Percentiles rank a stretch among this genome's conserved stretches.
Conservation (phyloP, 1,140 invertebrate species). For the Chrysomallon squamiferum region DNA sequence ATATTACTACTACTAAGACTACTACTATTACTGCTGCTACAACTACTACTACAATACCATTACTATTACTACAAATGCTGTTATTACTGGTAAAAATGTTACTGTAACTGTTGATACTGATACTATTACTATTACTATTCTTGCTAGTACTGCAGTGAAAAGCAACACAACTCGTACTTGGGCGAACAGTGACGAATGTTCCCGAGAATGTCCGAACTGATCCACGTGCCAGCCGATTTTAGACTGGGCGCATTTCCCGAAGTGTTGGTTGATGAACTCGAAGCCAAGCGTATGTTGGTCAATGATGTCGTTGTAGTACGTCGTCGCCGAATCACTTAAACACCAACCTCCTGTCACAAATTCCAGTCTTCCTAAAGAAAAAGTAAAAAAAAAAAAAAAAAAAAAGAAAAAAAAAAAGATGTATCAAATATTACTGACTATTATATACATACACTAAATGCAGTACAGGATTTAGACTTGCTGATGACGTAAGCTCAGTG, state of each 20-base stretch:
- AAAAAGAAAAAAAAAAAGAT: neutral
- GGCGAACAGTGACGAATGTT: slow-evolving; percentile 79
- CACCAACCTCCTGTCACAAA: slow-evolving; percentile 83
- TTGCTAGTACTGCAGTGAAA: no score
- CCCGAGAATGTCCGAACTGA: slow-evolving; percentile 90
- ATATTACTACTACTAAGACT: no score
- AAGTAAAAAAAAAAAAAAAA: neutral
- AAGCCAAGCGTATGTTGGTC: slow-evolving; percentile 84
- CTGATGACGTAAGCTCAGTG: no score
- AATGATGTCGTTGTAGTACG: slow-evolving; percentile 90
- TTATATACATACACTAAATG: no score
- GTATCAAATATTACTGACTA: neutral
- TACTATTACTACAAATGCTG: no score
- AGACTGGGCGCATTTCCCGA: slow-evolving; percentile 74
- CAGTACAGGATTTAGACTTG: no score
- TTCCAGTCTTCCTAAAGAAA: slow-evolving; percentile 72
- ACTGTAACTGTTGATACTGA: no score
- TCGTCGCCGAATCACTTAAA: slow-evolving; percentile 93
- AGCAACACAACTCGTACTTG: no score
- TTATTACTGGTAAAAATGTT: no score
- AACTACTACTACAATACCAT: no score
- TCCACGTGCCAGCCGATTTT: slow-evolving; percentile 92
- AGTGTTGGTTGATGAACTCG: slow-evolving; percentile 77
- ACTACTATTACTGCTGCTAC: no score
- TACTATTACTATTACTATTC: no score